These are phyloP conservation scores for Candidula unifasciata DNA, from an alignment of 2,888 invertebrate species.

Conservation along the genomic window DNA sequence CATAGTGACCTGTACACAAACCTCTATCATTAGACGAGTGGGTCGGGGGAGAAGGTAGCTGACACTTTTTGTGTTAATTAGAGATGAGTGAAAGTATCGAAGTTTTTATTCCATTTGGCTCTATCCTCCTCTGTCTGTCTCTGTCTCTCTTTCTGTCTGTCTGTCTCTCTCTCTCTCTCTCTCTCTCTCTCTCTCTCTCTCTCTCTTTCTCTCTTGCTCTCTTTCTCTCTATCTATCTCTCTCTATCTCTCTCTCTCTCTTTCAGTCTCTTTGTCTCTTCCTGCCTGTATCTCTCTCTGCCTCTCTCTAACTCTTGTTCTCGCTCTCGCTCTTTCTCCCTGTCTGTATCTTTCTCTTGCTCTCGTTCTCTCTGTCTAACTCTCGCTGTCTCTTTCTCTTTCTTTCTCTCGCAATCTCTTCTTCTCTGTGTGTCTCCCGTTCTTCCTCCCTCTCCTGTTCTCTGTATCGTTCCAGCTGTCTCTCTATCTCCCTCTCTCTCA, in stretches of 20 bases:
- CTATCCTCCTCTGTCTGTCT: neutral
- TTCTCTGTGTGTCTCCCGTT: neutral
- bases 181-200: neutral
- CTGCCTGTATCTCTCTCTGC: too few relatives aligned
- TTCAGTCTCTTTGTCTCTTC: too few relatives aligned
- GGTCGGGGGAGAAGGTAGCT: too few relatives aligned
- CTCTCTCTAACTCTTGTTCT: too few relatives aligned
- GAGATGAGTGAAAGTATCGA: too few relatives aligned
- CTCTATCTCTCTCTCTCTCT: too few relatives aligned
- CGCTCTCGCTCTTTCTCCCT: neutral
- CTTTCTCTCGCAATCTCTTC: neutral
- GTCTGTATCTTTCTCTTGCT: neutral
- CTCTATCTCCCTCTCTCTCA: slow-evolving; percentile 12
- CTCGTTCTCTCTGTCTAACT: neutral
- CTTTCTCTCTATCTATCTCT: neutral
- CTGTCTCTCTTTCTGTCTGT: slow-evolving; percentile 16
- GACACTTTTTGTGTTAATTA: too few relatives aligned
- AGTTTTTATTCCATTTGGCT: too few relatives aligned
- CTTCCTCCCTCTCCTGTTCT: slow-evolving; percentile 24
- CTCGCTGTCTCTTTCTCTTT: neutral
- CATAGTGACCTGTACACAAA: too few relatives aligned
- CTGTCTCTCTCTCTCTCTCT: slow-evolving; percentile 4
- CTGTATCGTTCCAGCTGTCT: neutral
- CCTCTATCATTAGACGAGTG: too few relatives aligned
- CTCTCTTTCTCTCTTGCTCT: neutral